Percentiles rank a stretch among this genome's conserved stretches.
Evolutionary conservation across 2,797 vertebrate species (phyloP).

Genomic region (Hoplostethus atlanticus): DNA sequence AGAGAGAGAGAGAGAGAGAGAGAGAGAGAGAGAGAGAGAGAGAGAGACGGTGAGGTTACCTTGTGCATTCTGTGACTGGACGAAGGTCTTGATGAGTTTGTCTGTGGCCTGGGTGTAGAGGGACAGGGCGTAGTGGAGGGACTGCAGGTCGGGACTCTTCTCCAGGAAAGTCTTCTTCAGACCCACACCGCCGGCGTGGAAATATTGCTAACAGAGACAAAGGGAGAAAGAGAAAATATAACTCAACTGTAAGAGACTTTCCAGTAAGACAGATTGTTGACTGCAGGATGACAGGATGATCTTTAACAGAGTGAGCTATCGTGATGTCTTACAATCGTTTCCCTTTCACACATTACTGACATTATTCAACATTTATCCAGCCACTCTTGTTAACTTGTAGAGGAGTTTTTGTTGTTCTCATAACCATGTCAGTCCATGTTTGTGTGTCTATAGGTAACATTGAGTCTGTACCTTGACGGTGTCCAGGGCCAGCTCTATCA

Average conservation of each 20-base stretch:
- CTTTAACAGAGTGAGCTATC: background rate
- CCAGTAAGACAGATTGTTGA: background rate
- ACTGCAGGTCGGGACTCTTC: slow-evolving; percentile 96
- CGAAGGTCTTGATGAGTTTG: slow-evolving; percentile 98
- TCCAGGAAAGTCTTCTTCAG: slow-evolving; percentile 99
- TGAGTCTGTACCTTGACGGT: slow-evolving; percentile 92
- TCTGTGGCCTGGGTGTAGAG: slow-evolving; percentile 99
- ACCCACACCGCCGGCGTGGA: slow-evolving; percentile 96
- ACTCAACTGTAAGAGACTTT: background rate
- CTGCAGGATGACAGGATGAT: background rate
- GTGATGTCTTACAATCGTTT: background rate
- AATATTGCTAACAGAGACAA: slow-evolving; percentile 91
- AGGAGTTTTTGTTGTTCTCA: background rate
- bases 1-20: background rate
- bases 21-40: no score
- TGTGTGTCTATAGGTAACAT: background rate
- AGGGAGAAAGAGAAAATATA: background rate
- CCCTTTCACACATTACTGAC: background rate
- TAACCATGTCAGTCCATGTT: background rate
- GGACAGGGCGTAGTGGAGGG: slow-evolving; percentile 95
- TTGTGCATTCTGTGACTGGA: slow-evolving; percentile 95
- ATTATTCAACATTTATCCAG: background rate
- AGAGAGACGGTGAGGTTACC: slow-evolving; percentile 79
- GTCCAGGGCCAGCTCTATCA: slow-evolving; percentile 96
- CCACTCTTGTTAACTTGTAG: background rate